Evolutionary conservation across 2,888 invertebrate species (phyloP).

Genomic region (Latrodectus elegans): DNA sequence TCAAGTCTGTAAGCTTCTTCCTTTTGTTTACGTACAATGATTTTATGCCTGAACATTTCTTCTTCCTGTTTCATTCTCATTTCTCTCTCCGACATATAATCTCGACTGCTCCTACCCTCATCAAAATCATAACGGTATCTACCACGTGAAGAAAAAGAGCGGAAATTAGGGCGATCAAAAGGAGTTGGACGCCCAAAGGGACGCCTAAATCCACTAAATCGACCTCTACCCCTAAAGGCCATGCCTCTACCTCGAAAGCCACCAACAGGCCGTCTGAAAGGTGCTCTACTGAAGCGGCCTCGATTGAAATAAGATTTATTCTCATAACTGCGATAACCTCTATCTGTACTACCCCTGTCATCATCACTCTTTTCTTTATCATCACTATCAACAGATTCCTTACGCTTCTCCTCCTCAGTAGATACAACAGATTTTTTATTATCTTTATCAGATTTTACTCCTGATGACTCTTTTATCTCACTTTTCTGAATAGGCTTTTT

Average conservation of each 20-base stretch:
- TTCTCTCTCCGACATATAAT: constrained; percentile 48
- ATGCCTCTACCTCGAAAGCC: constrained; percentile 33
- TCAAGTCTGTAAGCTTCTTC: constrained; percentile 89
- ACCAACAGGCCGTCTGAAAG: constrained; percentile 54
- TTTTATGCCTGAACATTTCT: constrained; percentile 85
- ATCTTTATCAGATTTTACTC: constrained; percentile 30
- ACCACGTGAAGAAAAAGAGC: constrained; percentile 28
- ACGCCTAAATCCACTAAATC: constrained; percentile 46
- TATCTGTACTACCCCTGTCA: constrained; percentile 26
- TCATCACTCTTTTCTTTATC: constrained; percentile 46
- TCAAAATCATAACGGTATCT: constrained; percentile 33
- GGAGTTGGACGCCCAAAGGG: constrained; percentile 41
- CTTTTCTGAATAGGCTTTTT: constrained; percentile 23
- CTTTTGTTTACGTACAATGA: constrained; percentile 87
- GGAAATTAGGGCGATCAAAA: constrained; percentile 45
- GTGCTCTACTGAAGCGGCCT: constrained; percentile 29
- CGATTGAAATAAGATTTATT: constrained; percentile 35
- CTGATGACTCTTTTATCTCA: constrained; percentile 16
- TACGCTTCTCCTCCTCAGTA: constrained; percentile 44
- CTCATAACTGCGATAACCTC: constrained; percentile 47
- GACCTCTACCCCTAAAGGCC: constrained; percentile 50
- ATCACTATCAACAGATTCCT: constrained; percentile 23
- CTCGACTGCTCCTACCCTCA: constrained; percentile 28
- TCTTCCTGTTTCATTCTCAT: constrained; percentile 85
- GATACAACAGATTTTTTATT: constrained; percentile 20